phyloP scores from a whole-genome alignment of 2,113 vertebrate species.

The Pachypanchax playfairii region DNA sequence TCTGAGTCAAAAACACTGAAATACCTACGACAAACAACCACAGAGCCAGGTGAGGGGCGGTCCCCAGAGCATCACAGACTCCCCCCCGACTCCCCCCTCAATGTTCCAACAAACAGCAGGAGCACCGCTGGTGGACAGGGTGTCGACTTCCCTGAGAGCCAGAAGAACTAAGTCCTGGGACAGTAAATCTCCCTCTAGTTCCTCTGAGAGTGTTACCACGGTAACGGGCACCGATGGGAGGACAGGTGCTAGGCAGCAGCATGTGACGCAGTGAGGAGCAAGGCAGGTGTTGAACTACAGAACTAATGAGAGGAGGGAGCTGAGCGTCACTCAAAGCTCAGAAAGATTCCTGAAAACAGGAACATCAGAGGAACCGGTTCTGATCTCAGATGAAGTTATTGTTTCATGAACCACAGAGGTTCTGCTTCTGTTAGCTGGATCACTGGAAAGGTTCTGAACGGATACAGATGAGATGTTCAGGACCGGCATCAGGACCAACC shows the following conservation, averaged over 20 bases:
- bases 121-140: not conserved
- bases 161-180: slow-evolving; percentile 74
- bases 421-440: too few relatives aligned
- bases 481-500: too few relatives aligned
- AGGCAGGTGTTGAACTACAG: slow-evolving; percentile 39
- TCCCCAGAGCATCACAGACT: slow-evolving; percentile 81
- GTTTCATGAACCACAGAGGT: too few relatives aligned
- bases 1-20: slow-evolving; percentile 7
- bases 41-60: slow-evolving; percentile 82
- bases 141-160: slow-evolving; percentile 18
- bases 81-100: slow-evolving; percentile 48
- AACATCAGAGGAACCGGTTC: too few relatives aligned
- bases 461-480: too few relatives aligned
- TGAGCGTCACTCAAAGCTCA: too few relatives aligned
- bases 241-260: slow-evolving; percentile 60
- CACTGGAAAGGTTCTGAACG: too few relatives aligned
- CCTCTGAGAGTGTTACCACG: slow-evolving; percentile 77
- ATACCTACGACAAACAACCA: slow-evolving; percentile 87
- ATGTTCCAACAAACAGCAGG: not conserved
- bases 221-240: slow-evolving; percentile 71
- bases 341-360: too few relatives aligned
- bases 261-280: slow-evolving; percentile 69
- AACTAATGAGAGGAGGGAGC: not conserved
- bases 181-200: slow-evolving; percentile 45
- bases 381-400: too few relatives aligned